Conservation (phyloP, 2,888 invertebrate genomes). For the Microdon myrmicae region DNA sequence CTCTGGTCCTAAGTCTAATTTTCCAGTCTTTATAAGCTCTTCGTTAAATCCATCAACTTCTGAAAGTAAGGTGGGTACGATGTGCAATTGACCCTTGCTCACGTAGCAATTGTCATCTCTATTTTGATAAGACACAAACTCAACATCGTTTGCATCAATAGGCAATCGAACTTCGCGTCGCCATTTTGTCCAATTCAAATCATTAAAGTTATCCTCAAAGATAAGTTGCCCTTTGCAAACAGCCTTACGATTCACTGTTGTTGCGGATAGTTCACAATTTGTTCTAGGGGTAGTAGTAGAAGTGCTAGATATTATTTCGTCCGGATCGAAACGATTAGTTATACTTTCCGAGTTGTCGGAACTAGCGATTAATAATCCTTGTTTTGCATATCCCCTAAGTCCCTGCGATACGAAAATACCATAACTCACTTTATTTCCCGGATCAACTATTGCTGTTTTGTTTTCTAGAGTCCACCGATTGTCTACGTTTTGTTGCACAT, state of each 20-base stretch:
- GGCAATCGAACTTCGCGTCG: slow-evolving; percentile 72
- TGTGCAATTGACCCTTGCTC: slow-evolving; percentile 59
- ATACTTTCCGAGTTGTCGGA: too few species aligned
- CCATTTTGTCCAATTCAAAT: slow-evolving; percentile 68
- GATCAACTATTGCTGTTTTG: slow-evolving; percentile 64
- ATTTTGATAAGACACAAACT: slow-evolving; percentile 68
- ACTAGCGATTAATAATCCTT: background rate
- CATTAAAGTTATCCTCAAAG: slow-evolving; percentile 74
- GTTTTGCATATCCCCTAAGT: slow-evolving; percentile 7
- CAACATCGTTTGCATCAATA: slow-evolving; percentile 66
- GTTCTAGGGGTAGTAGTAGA: too few species aligned
- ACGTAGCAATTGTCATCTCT: slow-evolving; percentile 59
- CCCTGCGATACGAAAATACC: slow-evolving; percentile 69
- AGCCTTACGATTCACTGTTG: slow-evolving; percentile 53
- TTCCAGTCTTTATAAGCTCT: slow-evolving; percentile 56
- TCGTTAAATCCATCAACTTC: slow-evolving; percentile 53
- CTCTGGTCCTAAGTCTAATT: slow-evolving; percentile 62
- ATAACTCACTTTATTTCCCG: slow-evolving; percentile 72
- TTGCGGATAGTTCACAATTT: slow-evolving; percentile 17
- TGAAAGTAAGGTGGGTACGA: slow-evolving; percentile 61
- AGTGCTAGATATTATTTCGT: too few species aligned
- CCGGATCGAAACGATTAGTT: too few species aligned
- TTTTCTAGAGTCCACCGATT: slow-evolving; percentile 71
- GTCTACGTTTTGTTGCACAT: slow-evolving; percentile 65
- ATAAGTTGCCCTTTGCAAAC: slow-evolving; percentile 69